Conservation (phyloP, 2,113 vertebrate species). For the Castor canadensis region DNA sequence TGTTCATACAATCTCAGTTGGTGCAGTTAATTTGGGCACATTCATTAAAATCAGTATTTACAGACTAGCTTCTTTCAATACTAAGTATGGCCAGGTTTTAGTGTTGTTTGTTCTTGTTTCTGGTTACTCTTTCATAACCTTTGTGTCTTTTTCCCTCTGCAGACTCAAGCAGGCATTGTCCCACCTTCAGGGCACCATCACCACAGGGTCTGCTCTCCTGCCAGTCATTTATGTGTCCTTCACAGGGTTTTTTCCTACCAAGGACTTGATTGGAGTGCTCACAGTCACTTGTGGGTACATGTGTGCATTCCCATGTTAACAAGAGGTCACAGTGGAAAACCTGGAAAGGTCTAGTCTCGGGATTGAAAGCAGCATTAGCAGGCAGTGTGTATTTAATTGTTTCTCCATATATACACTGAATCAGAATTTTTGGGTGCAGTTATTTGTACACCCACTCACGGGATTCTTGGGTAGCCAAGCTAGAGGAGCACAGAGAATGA, state of each 20-base stretch:
- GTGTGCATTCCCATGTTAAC: neutral
- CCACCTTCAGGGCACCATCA: neutral
- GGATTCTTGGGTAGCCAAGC: neutral
- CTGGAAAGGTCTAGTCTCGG: neutral
- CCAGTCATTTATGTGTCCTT: neutral
- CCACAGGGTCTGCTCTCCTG: neutral
- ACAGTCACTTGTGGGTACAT: neutral
- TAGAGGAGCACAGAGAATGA: neutral
- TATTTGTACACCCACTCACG: too few species aligned
- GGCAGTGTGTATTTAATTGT: neutral
- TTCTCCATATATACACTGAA: too few species aligned
- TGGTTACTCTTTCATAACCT: neutral
- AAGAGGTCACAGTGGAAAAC: neutral
- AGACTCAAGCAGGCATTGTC: accelerated
- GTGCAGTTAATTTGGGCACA: neutral
- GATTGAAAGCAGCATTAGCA: neutral
- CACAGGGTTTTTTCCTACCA: neutral
- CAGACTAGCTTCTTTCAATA: neutral
- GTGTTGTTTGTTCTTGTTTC: neutral
- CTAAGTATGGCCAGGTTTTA: neutral
- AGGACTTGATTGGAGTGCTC: neutral
- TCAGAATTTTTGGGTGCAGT: too few species aligned
- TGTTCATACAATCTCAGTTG: neutral
- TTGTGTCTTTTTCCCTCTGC: neutral
- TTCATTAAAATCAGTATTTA: neutral